phyloP scores from a whole-genome alignment of 2,113 vertebrate species.

The Motacilla tschutschensis region DNA sequence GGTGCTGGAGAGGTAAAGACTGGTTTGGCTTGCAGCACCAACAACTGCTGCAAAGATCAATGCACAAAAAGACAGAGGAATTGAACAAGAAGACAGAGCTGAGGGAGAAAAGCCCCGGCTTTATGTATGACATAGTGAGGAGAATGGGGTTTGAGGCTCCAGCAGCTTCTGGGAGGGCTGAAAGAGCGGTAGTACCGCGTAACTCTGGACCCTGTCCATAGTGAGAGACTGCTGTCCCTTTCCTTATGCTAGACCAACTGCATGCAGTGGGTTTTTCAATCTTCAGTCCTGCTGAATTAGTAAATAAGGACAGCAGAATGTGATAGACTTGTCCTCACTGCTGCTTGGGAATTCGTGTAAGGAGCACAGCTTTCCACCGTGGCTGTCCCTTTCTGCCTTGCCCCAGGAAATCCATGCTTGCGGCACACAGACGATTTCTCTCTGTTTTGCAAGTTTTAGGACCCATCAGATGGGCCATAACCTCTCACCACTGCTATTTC shows the following conservation, averaged over 20 bases:
- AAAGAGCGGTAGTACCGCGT: neutral
- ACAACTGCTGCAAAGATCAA: neutral
- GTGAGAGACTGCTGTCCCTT: neutral
- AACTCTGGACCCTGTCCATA: neutral
- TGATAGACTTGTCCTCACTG: neutral
- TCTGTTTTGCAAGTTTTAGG: neutral
- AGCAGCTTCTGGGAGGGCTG: neutral
- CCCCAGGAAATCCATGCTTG: neutral
- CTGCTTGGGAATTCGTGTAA: neutral
- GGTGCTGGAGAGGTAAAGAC: neutral
- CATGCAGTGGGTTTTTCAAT: neutral
- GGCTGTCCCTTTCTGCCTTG: neutral
- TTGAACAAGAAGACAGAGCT: neutral
- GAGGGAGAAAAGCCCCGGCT: neutral
- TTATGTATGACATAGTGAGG: neutral
- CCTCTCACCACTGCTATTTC: neutral
- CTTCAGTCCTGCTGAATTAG: neutral
- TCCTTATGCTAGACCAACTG: neutral
- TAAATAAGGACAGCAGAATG: neutral
- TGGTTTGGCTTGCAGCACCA: neutral
- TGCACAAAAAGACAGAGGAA: neutral
- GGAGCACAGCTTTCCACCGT: neutral
- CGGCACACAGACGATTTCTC: neutral
- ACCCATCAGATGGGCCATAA: neutral
- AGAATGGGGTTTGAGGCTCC: neutral